phyloP scores from a whole-genome alignment of 2,797 vertebrate genomes.

The Phyllotis vaccarum region DNA sequence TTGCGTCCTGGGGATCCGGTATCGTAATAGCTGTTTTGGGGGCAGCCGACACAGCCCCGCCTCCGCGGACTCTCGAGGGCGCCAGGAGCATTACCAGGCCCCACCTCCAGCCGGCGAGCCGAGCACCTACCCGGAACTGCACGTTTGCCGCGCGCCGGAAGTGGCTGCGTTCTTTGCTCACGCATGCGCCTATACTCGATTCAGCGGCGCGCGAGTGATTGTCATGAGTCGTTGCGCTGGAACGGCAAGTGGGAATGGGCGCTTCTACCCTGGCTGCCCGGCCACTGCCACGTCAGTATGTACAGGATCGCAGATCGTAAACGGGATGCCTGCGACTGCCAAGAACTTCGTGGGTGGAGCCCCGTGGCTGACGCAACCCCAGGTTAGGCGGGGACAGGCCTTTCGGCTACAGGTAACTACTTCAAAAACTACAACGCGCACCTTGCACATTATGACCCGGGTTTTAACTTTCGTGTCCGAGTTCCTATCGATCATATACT shows the following conservation, averaged over 20 bases:
- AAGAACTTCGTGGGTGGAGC: not conserved
- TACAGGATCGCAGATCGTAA: fast-evolving
- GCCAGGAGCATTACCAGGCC: constrained; percentile 66
- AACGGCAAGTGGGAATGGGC: not conserved
- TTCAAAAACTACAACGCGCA: not conserved
- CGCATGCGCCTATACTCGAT: constrained; percentile 60
- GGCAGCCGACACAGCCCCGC: constrained; percentile 72
- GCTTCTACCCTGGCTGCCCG: fast-evolving
- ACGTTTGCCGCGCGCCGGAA: constrained; percentile 74
- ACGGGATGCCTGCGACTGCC: not conserved
- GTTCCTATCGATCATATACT: not conserved
- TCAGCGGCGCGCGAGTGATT: fast-evolving
- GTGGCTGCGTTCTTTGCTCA: not conserved
- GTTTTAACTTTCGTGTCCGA: not conserved
- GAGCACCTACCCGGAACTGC: constrained; percentile 77
- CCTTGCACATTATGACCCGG: not conserved
- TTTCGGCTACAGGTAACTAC: not conserved
- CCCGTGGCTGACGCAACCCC: not conserved
- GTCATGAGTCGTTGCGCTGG: not conserved
- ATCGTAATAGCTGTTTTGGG: constrained; percentile 73
- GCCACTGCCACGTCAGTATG: constrained; percentile 65
- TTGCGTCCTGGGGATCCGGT: not conserved
- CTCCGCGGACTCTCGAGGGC: constrained; percentile 63
- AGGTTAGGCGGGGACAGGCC: not conserved
- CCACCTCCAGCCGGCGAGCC: not conserved